phyloP scores from a whole-genome alignment of 2,113 vertebrate species.

The Laticauda colubrina region DNA sequence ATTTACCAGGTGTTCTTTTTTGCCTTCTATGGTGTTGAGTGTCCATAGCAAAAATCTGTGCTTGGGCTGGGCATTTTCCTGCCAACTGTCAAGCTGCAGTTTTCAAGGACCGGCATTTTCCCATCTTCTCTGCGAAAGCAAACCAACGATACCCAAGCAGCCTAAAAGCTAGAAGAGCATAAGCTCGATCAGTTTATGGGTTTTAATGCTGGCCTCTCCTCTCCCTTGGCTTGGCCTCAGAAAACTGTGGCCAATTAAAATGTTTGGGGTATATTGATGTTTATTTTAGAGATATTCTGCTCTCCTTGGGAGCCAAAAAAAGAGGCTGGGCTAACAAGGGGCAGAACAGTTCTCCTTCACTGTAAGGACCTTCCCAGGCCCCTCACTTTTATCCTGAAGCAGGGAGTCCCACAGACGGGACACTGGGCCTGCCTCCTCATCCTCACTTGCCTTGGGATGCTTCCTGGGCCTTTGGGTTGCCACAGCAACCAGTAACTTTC shows the following conservation, averaged over 20 bases:
- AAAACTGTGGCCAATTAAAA: neutral
- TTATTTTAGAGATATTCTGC: neutral
- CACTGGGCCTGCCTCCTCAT: neutral
- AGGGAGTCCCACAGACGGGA: neutral
- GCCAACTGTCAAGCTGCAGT: conserved; percentile 54
- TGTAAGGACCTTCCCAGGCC: too few species aligned
- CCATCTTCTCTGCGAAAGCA: neutral
- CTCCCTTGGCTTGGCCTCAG: too few species aligned
- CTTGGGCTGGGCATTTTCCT: conserved; percentile 60
- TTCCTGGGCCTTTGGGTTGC: conserved; percentile 10
- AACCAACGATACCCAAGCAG: neutral
- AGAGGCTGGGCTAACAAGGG: neutral
- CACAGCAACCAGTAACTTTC: conserved; percentile 2
- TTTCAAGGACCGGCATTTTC: conserved; percentile 38
- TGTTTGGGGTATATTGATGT: neutral
- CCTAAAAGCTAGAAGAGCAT: neutral
- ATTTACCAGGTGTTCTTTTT: too few species aligned
- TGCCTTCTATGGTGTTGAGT: too few species aligned
- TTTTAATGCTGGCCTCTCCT: neutral
- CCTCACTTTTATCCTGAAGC: neutral
- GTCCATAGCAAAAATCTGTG: conserved; percentile 61
- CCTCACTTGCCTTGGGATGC: neutral
- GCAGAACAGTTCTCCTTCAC: too few species aligned
- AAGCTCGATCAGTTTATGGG: neutral
- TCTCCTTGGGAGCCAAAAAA: too few species aligned